These are phyloP conservation scores for Hecatera dysodea DNA, from an alignment of 2,888 invertebrate species.

Conservation along the genomic window DNA sequence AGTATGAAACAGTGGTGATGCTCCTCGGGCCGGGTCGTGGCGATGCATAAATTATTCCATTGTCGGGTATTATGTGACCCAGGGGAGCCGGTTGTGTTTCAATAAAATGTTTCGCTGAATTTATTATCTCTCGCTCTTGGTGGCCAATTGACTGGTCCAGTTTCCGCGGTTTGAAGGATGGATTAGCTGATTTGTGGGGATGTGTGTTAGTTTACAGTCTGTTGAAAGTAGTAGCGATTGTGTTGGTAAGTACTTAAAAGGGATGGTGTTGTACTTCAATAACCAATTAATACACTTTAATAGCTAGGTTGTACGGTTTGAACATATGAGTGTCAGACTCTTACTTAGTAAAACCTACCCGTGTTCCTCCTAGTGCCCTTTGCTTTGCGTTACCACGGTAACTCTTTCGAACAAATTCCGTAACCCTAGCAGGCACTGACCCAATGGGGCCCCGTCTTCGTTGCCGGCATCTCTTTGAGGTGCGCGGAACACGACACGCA, in stretches of 20 bases:
- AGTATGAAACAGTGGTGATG: slow-evolving; percentile 59
- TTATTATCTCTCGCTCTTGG: slow-evolving; percentile 62
- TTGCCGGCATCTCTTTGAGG: no score
- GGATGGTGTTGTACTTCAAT: background rate
- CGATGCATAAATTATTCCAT: slow-evolving; percentile 85
- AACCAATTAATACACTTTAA: no score
- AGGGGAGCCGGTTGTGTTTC: slow-evolving; percentile 76
- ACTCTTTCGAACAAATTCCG: no score
- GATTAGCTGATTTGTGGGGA: slow-evolving; percentile 14
- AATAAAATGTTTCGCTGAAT: slow-evolving; percentile 76
- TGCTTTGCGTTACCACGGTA: no score
- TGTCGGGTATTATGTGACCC: slow-evolving; percentile 79
- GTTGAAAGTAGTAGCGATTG: background rate
- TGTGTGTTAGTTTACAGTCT: background rate
- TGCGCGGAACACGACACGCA: no score
- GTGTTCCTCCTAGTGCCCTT: no score
- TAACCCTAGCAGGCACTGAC: no score
- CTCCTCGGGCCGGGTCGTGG: slow-evolving; percentile 69
- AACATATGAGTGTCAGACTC: no score
- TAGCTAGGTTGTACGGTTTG: no score
- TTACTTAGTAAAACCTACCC: no score
- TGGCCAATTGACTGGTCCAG: slow-evolving; percentile 36
- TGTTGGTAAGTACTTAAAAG: background rate
- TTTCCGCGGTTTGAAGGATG: slow-evolving; percentile 37
- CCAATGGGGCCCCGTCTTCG: no score